These are phyloP conservation scores for Andrena camellia DNA, from an alignment of 2,888 invertebrate genomes.

Conservation along the genomic window DNA sequence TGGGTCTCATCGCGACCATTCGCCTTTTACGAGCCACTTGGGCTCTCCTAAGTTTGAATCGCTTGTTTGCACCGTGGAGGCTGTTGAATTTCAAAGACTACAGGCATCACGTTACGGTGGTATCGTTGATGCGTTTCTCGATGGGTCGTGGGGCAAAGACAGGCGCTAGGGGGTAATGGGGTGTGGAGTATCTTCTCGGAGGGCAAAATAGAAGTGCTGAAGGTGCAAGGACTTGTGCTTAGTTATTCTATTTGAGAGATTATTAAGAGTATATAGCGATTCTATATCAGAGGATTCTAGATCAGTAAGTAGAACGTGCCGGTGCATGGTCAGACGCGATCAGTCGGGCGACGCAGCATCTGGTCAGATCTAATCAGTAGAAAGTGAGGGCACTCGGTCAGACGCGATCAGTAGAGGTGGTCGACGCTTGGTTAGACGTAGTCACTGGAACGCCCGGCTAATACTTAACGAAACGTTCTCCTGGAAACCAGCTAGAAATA, in stretches of 20 bases:
- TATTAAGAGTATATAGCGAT: no score
- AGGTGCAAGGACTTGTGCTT: no score
- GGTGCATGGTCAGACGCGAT: background rate
- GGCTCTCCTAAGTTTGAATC: slow-evolving; percentile 18
- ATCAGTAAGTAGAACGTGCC: background rate
- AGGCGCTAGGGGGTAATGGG: no score
- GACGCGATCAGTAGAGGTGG: background rate
- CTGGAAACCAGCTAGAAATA: no score
- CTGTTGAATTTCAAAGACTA: slow-evolving; percentile 6
- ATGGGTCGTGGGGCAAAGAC: background rate
- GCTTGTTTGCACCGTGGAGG: background rate
- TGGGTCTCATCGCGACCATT: slow-evolving; percentile 19
- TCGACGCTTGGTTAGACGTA: background rate
- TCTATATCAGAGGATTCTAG: background rate
- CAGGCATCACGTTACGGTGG: background rate
- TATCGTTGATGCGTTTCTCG: background rate
- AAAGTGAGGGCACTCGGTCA: slow-evolving; percentile 14
- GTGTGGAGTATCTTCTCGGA: no score
- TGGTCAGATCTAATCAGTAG: slow-evolving; percentile 1
- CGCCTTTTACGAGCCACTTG: slow-evolving; percentile 46
- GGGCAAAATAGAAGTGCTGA: no score
- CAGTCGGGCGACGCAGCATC: background rate
- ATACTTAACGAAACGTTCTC: background rate
- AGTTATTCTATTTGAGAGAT: no score
- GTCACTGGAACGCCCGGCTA: background rate